Conservation (phyloP, 64 coral and sea anemone species). For the Catalaphyllia jardinei region DNA sequence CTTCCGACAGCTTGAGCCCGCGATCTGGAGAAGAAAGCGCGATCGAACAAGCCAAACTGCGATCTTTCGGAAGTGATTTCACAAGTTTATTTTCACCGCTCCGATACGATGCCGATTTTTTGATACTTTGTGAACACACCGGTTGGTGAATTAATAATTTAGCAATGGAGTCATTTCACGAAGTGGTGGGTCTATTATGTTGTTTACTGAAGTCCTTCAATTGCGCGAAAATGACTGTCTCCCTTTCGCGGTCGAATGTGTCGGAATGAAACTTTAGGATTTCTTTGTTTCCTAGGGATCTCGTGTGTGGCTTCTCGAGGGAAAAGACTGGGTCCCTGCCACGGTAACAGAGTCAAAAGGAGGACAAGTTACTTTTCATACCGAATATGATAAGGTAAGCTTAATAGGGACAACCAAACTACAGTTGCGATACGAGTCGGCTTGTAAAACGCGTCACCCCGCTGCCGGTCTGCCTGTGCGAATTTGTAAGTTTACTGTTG, state of each 20-base stretch:
- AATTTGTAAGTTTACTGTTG: neutral
- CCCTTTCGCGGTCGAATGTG: constrained; percentile 26
- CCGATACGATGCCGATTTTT: neutral
- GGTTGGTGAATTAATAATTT: neutral
- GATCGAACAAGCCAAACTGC: neutral
- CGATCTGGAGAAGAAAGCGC: neutral
- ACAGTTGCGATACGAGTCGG: neutral
- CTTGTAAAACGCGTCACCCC: neutral
- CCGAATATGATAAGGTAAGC: constrained; percentile 90
- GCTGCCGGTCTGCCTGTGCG: too few relatives aligned
- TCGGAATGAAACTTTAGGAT: constrained; percentile 42
- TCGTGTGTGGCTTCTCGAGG: constrained; percentile 90
- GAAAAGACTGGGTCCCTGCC: constrained; percentile 91
- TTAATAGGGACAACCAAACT: neutral
- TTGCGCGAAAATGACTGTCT: constrained; percentile 4
- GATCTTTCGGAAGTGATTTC: neutral
- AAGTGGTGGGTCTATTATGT: constrained; percentile 80
- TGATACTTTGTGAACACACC: neutral
- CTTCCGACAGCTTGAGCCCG: constrained; percentile 1
- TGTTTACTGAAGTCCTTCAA: neutral
- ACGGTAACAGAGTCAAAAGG: constrained; percentile 68
- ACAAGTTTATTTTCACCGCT: neutral
- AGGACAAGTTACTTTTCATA: constrained; percentile 78
- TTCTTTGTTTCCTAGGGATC: constrained; percentile 62
- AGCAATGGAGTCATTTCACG: constrained; percentile 88